These are phyloP conservation scores for Teleogryllus occipitalis DNA, from an alignment of 1,140 invertebrate species.

Conservation along the genomic window DNA sequence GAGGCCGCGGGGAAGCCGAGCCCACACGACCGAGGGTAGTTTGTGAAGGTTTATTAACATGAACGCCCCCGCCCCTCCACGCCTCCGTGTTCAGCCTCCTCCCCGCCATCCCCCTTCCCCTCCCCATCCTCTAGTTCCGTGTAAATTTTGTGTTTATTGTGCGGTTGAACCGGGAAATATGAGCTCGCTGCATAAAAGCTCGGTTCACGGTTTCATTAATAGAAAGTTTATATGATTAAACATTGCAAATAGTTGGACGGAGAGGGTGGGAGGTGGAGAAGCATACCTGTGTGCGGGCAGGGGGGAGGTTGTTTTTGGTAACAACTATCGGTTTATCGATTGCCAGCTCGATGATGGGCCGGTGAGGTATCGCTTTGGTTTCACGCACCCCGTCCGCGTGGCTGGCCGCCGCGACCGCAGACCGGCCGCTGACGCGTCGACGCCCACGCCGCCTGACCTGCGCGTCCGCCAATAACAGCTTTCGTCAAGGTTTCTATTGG, in stretches of 20 bases:
- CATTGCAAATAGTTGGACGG: background rate
- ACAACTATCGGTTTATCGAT: constrained; percentile 1
- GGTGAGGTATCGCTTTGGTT: background rate
- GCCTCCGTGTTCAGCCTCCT: background rate
- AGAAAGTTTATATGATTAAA: constrained; percentile 6
- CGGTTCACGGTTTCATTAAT: background rate
- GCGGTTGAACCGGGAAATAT: background rate
- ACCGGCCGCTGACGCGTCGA: too few relatives aligned
- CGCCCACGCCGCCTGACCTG: too few relatives aligned
- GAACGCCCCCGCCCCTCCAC: too few relatives aligned
- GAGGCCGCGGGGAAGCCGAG: too few relatives aligned
- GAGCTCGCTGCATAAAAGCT: background rate
- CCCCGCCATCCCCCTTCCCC: too few relatives aligned
- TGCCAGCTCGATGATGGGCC: background rate
- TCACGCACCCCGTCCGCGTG: background rate
- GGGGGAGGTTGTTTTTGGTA: background rate
- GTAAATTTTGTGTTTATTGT: background rate
- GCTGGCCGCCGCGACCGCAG: too few relatives aligned
- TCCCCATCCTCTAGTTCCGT: background rate
- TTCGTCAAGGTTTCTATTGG: too few relatives aligned
- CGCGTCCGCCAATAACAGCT: too few relatives aligned
- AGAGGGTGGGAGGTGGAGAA: background rate
- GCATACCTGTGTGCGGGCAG: background rate
- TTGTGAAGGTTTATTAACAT: too few relatives aligned
- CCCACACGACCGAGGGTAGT: too few relatives aligned